phyloP scores from a whole-genome alignment of 2,888 invertebrate species.

The Ectemnius continuus region DNA sequence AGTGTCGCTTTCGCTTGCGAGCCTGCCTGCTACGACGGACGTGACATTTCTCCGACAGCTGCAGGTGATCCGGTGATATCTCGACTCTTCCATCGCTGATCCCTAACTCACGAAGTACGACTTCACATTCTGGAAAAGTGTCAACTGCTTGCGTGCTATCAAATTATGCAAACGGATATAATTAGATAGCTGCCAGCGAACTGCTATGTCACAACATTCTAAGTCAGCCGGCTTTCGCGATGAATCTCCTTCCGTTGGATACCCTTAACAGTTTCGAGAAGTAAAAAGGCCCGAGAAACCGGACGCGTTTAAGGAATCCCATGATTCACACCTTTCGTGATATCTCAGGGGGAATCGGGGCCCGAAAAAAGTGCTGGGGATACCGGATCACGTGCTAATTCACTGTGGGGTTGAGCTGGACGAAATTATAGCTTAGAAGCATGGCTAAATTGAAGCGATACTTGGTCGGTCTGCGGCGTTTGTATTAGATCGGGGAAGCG shows the following conservation, averaged over 20 bases:
- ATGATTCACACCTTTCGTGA: not conserved
- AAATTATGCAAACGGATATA: not conserved
- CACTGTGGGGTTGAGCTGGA: too few species aligned
- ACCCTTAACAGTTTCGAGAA: too few species aligned
- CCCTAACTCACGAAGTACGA: constrained; percentile 33
- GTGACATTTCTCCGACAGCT: constrained; percentile 55
- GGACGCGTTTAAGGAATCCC: not conserved
- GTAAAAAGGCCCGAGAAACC: not conserved
- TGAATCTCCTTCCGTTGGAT: not conserved
- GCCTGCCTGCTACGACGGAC: constrained; percentile 21
- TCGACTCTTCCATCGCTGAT: constrained; percentile 40
- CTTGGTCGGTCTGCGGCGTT: too few species aligned
- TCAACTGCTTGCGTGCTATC: not conserved
- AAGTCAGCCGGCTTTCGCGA: not conserved
- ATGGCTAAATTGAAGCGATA: too few species aligned
- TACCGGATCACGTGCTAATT: too few species aligned
- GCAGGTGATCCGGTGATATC: constrained; percentile 51
- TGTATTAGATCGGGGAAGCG: not conserved
- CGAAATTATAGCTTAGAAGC: too few species aligned
- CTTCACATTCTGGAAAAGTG: constrained; percentile 12
- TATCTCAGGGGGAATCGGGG: not conserved
- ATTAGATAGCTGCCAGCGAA: not conserved
- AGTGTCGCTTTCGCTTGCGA: constrained; percentile 57
- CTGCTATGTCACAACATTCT: not conserved
- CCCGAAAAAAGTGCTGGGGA: too few species aligned